These are phyloP conservation scores for Sphenodon punctatus DNA, from an alignment of 2,797 vertebrate genomes.

Conservation along the genomic window DNA sequence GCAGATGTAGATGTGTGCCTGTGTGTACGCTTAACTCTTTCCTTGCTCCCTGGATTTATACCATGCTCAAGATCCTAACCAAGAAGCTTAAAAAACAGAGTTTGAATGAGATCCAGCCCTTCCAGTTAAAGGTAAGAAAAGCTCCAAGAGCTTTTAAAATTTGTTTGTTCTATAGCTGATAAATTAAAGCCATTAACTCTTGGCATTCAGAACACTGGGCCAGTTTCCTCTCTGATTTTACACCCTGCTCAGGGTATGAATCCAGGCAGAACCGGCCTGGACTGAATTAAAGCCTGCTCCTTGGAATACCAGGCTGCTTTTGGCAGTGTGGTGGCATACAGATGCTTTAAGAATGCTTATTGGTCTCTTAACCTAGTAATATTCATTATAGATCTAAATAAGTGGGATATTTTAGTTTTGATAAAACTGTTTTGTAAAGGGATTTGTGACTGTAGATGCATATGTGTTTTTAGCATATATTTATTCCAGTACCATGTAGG, in stretches of 20 bases:
- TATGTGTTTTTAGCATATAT: not conserved
- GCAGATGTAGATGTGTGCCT: constrained; percentile 12
- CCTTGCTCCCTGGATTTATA: constrained; percentile 50
- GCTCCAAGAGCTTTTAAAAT: not conserved
- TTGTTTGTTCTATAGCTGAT: not conserved
- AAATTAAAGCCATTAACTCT: not conserved
- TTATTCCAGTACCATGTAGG: no score
- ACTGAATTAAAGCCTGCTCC: not conserved
- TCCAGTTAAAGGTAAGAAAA: constrained; percentile 88
- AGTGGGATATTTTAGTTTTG: not conserved
- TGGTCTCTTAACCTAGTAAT: not conserved
- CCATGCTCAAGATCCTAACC: constrained; percentile 91
- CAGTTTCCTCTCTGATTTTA: not conserved
- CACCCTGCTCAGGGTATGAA: not conserved
- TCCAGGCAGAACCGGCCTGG: constrained; percentile 1
- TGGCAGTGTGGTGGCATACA: not conserved
- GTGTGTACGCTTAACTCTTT: constrained; percentile 53
- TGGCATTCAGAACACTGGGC: not conserved
- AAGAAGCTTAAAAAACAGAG: constrained; percentile 91
- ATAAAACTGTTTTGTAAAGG: not conserved
- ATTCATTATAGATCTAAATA: not conserved
- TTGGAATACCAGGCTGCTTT: not conserved
- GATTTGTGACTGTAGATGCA: not conserved
- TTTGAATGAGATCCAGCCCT: constrained; percentile 89
- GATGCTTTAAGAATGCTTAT: not conserved